Evolutionary conservation across 2,113 vertebrate species (phyloP).

Genomic region (Ochotona princeps): DNA sequence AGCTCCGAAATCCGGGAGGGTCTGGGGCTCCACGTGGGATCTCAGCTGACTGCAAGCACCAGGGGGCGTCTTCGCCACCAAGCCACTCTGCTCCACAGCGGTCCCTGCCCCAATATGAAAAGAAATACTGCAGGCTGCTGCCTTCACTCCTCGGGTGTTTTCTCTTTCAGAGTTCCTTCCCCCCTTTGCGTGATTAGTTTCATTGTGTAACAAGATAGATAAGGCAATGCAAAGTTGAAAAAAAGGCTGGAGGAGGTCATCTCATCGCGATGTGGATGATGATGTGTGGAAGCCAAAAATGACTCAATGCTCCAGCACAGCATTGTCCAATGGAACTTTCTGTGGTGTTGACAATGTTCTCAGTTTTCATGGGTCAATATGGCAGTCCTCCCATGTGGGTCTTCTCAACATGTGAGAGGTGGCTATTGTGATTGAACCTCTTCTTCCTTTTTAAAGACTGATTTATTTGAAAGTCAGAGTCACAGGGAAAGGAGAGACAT

Average conservation of each 20-base stretch:
- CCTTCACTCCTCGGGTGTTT: neutral
- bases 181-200: neutral
- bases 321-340: neutral
- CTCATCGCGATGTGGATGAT: neutral
- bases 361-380: accelerated
- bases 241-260: neutral
- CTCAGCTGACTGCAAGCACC: neutral
- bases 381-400: no score
- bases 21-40: accelerated
- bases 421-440: no score
- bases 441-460: no score
- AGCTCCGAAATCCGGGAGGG: accelerated
- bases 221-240: neutral
- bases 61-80: accelerated
- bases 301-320: neutral
- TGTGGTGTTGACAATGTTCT: neutral
- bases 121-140: accelerated
- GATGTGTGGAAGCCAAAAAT: neutral
- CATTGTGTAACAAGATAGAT: neutral
- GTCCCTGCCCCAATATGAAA: neutral
- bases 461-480: no score
- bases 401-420: neutral
- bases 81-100: accelerated
- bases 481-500: no score
- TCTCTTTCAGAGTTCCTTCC: neutral